phyloP scores from a whole-genome alignment of 2,113 vertebrate genomes.

The Petaurus breviceps region DNA sequence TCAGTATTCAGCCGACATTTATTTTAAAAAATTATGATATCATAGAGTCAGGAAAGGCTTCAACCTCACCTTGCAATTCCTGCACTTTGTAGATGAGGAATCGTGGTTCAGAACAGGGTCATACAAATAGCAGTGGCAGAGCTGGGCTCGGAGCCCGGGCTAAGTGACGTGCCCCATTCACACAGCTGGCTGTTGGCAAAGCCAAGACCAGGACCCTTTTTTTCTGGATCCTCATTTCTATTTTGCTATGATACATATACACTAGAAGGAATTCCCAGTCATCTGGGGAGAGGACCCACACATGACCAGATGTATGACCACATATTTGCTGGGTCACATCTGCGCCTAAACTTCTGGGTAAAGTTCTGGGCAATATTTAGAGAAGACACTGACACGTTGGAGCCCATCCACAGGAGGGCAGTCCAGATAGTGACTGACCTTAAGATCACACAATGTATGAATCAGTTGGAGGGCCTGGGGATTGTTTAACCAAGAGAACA shows the following conservation, averaged over 20 bases:
- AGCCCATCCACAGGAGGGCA: neutral
- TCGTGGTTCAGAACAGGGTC: neutral
- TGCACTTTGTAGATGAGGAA: neutral
- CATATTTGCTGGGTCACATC: neutral
- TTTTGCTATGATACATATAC: too few species aligned
- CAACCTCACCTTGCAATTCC: too few species aligned
- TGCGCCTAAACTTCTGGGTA: neutral
- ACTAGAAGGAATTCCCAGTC: neutral
- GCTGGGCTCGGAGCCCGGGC: neutral
- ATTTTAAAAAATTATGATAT: too few species aligned
- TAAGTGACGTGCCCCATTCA: neutral
- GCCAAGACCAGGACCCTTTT: too few species aligned
- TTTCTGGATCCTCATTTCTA: neutral
- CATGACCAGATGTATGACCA: neutral
- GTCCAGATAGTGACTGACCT: neutral
- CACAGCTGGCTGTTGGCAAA: neutral
- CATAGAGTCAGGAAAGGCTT: too few species aligned
- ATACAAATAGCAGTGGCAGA: neutral
- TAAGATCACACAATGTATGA: neutral
- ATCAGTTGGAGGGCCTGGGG: neutral
- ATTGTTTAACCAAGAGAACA: neutral
- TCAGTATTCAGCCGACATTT: too few species aligned
- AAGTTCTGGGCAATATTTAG: neutral
- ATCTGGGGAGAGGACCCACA: neutral
- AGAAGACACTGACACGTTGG: neutral